Percentiles rank a stretch among this genome's conserved stretches.
These are phyloP conservation scores for Phortica variegata DNA, from an alignment of 1,140 invertebrate species.

Conservation along the genomic window DNA sequence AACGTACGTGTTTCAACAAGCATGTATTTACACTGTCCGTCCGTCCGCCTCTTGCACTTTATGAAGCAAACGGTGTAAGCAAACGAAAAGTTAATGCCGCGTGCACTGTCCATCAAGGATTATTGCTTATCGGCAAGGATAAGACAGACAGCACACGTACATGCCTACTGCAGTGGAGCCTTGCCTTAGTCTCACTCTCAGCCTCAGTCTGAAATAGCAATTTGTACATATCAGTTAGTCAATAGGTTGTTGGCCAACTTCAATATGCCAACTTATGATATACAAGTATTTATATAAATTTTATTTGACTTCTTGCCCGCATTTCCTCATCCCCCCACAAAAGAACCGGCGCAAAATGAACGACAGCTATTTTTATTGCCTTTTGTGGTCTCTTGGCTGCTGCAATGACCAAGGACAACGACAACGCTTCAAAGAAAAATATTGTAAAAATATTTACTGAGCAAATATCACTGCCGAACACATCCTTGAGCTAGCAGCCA, in stretches of 20 bases:
- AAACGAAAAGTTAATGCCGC: constrained; percentile 17
- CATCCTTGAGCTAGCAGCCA: too few relatives aligned
- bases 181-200: not conserved
- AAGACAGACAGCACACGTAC: not conserved
- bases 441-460: constrained; percentile 42
- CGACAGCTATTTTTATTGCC: too few relatives aligned
- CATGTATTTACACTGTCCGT: constrained; percentile 27
- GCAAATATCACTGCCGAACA: constrained; percentile 18
- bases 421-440: constrained; percentile 9
- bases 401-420: not conserved
- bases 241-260: too few relatives aligned
- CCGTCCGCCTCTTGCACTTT: too few relatives aligned
- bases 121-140: constrained; percentile 40
- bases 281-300: constrained; percentile 13
- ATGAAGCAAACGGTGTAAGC: constrained; percentile 1
- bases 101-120: constrained; percentile 48
- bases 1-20: constrained; percentile 44
- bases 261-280: constrained; percentile 53
- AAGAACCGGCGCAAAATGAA: constrained; percentile 29
- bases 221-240: too few relatives aligned
- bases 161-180: too few relatives aligned
- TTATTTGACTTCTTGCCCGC: constrained; percentile 41
- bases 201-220: constrained; percentile 6
- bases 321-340: constrained; percentile 42
- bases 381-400: too few relatives aligned